Conservation (phyloP, 2,888 invertebrate genomes). For the Nymphalis polychloros region DNA sequence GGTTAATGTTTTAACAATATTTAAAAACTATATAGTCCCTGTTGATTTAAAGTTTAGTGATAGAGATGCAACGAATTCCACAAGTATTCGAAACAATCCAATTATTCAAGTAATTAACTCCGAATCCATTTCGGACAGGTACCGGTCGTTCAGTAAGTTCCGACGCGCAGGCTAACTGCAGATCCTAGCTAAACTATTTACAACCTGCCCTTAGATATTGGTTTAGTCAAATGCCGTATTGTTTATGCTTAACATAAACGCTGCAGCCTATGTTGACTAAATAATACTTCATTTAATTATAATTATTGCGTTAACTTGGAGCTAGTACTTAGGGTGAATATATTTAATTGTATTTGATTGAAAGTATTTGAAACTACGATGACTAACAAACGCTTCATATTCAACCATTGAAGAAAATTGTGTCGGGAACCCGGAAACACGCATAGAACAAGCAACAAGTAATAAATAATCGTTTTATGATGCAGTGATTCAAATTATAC, state of each 20-base stretch:
- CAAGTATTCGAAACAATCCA: slow-evolving; percentile 52
- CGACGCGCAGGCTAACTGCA: slow-evolving; percentile 42
- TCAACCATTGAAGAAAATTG: no score
- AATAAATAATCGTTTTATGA: no score
- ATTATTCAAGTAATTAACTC: slow-evolving; percentile 70
- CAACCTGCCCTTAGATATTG: slow-evolving; percentile 25
- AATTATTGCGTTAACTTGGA: no score
- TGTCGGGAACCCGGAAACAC: no score
- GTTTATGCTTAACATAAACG: background rate
- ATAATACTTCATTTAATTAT: slow-evolving; percentile 6
- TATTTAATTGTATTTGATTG: no score
- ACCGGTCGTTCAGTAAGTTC: slow-evolving; percentile 45
- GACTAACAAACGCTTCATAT: no score
- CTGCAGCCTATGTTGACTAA: background rate
- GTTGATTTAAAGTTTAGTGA: background rate
- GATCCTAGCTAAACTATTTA: slow-evolving; percentile 55
- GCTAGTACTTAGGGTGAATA: no score
- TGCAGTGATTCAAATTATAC: no score
- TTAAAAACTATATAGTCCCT: no score
- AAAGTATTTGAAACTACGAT: no score
- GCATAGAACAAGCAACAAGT: no score
- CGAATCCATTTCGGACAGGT: slow-evolving; percentile 57
- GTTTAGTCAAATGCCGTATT: slow-evolving; percentile 5
- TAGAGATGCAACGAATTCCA: slow-evolving; percentile 15
- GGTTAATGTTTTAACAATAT: no score